Conservation (phyloP, 2,888 invertebrate genomes). For the Drosophila percnosoma region DNA sequence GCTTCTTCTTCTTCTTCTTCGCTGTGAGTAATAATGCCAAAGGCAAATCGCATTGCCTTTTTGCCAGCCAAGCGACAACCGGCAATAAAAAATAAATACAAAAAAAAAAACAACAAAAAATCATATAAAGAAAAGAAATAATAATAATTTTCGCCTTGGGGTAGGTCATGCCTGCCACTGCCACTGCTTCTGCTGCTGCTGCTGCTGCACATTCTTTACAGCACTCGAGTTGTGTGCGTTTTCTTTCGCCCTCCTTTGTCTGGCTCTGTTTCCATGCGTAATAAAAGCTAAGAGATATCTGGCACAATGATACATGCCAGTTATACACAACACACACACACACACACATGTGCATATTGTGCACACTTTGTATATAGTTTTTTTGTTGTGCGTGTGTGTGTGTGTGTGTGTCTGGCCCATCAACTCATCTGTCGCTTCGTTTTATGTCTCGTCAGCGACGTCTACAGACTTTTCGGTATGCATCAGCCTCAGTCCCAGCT, state of each 20-base stretch:
- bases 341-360: slow-evolving; percentile 17
- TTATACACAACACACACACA: not conserved
- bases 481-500: slow-evolving; percentile 42
- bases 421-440: slow-evolving; percentile 62
- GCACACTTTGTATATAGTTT: slow-evolving; percentile 13
- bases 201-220: slow-evolving; percentile 51
- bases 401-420: slow-evolving; percentile 33
- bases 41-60: slow-evolving; percentile 58
- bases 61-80: slow-evolving; percentile 35
- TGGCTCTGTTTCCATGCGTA: slow-evolving; percentile 44
- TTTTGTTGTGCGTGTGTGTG: not conserved
- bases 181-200: not conserved
- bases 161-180: slow-evolving; percentile 73
- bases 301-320: slow-evolving; percentile 41
- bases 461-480: slow-evolving; percentile 57
- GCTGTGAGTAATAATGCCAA: slow-evolving; percentile 56
- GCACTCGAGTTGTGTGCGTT: slow-evolving; percentile 22
- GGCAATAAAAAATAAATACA: slow-evolving; percentile 53
- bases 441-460: slow-evolving; percentile 63
- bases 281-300: slow-evolving; percentile 66
- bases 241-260: slow-evolving; percentile 29
- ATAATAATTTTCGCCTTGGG: slow-evolving; percentile 82
- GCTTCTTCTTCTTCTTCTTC: too few species aligned
- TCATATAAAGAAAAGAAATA: slow-evolving; percentile 57
- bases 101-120: slow-evolving; percentile 46